These are phyloP conservation scores for Cervus canadensis DNA, from an alignment of 2,113 vertebrate species.

Conservation along the genomic window DNA sequence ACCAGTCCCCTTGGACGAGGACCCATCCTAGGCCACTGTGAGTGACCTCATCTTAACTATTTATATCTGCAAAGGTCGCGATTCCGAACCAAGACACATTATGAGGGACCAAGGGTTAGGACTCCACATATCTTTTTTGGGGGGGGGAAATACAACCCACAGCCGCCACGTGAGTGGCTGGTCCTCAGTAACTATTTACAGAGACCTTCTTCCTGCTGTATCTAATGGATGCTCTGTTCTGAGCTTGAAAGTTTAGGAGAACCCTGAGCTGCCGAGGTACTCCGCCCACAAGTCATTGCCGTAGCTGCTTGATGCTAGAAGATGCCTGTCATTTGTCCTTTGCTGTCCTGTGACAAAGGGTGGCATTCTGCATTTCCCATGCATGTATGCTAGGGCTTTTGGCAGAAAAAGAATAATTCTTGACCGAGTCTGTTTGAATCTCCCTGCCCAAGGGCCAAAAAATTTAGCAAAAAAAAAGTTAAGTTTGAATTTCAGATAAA, in stretches of 20 bases:
- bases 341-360: neutral
- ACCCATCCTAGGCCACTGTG: neutral
- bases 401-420: neutral
- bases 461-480: neutral
- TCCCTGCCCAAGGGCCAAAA: neutral
- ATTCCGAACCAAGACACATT: neutral
- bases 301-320: accelerated
- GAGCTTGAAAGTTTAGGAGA: neutral
- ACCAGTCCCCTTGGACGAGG: too few species aligned
- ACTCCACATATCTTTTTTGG: accelerated
- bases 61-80: too few species aligned
- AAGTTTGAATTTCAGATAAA: neutral
- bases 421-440: neutral
- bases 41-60: neutral
- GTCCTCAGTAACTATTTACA: accelerated
- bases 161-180: accelerated
- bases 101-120: neutral
- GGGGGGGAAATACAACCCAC: accelerated
- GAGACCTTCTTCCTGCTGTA: neutral
- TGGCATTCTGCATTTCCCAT: neutral
- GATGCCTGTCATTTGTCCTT: accelerated
- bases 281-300: neutral
- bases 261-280: too few species aligned
- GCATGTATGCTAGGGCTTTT: accelerated
- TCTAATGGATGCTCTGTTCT: accelerated